Evolutionary conservation across 2,113 vertebrate species (phyloP).

Genomic region (Gadus chalcogrammus): DNA sequence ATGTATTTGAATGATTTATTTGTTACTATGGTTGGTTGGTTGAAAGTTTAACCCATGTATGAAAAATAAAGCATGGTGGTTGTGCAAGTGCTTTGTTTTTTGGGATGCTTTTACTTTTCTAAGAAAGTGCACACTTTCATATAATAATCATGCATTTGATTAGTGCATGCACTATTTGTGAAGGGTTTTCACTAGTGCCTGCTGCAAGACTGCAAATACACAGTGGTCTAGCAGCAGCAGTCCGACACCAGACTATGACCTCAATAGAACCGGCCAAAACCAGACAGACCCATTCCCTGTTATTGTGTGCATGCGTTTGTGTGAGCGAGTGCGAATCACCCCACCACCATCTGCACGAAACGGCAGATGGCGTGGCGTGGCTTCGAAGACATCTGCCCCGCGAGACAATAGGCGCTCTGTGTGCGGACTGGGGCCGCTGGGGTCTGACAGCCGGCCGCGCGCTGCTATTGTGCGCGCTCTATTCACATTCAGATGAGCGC

Average conservation of each 20-base stretch:
- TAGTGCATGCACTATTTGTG: neutral
- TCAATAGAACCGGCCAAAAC: slow-evolving; percentile 40
- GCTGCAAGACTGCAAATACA: slow-evolving; percentile 38
- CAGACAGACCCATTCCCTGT: slow-evolving; percentile 15
- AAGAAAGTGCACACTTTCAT: neutral
- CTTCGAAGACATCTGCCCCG: slow-evolving; percentile 70
- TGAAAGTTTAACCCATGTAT: no score
- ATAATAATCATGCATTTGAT: neutral
- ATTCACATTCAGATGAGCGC: slow-evolving; percentile 73
- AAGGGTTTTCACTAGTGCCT: slow-evolving; percentile 46
- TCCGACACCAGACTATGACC: slow-evolving; percentile 49
- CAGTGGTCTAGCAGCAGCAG: slow-evolving; percentile 21
- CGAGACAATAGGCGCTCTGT: slow-evolving; percentile 65
- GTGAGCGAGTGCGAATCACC: neutral
- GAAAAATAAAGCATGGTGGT: no score
- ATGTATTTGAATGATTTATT: no score
- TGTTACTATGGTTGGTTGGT: no score
- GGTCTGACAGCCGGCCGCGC: slow-evolving; percentile 59
- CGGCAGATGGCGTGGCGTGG: slow-evolving; percentile 72
- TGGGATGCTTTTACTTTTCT: neutral
- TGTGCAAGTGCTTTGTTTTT: no score
- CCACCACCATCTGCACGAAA: slow-evolving; percentile 40
- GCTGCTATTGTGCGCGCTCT: slow-evolving; percentile 59
- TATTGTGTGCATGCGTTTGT: neutral
- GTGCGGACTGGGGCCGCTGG: slow-evolving; percentile 34